Evolutionary conservation across 2,888 invertebrate species (phyloP).

Genomic region (Congeria kusceri): DNA sequence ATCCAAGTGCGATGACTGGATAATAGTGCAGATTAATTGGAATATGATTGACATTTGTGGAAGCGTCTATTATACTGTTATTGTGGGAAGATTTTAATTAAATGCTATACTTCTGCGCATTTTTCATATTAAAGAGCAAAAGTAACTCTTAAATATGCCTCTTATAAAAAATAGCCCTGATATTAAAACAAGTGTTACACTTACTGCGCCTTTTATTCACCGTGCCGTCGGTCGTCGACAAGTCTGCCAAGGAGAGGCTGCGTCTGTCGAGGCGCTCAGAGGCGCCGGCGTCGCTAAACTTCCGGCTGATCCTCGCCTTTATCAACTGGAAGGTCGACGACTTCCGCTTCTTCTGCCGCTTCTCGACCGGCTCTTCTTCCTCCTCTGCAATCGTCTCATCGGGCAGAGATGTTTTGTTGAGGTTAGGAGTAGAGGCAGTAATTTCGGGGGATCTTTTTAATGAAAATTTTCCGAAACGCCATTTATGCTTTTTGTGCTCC

Average conservation of each 20-base stretch:
- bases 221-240: conserved; percentile 7
- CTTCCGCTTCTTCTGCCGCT: conserved; percentile 3
- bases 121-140: no score
- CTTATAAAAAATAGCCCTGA: no score
- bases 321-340: conserved; percentile 41
- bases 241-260: conserved; percentile 45
- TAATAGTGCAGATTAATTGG: no score
- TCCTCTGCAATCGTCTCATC: conserved; percentile 11
- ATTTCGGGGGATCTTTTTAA: conserved; percentile 51
- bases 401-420: conserved; percentile 28
- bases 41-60: no score
- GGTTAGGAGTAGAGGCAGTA: conserved; percentile 48
- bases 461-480: conserved; percentile 57
- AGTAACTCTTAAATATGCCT: no score
- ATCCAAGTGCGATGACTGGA: no score
- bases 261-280: conserved; percentile 15
- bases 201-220: conserved; percentile 31
- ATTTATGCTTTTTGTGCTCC: conserved; percentile 45
- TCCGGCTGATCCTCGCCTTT: conserved; percentile 55
- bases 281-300: conserved; percentile 18
- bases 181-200: no score
- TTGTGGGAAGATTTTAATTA: no score
- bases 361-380: conserved; percentile 1
- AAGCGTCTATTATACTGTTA: no score
- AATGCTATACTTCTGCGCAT: no score